These are phyloP conservation scores for Leptodactylus fuscus DNA, from an alignment of 2,113 vertebrate genomes.

Conservation along the genomic window DNA sequence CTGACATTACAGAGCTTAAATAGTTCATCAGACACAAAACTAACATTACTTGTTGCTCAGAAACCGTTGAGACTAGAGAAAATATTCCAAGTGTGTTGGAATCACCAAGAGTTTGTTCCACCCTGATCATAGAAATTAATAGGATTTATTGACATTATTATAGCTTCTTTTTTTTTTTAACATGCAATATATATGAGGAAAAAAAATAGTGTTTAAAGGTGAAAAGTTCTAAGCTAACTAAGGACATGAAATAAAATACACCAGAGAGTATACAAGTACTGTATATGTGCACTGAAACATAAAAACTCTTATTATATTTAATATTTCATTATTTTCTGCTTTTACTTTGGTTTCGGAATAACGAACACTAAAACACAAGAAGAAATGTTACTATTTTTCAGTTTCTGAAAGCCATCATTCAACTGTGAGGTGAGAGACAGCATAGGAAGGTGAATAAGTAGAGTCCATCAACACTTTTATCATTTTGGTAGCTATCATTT, in stretches of 20 bases:
- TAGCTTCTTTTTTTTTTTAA: too few species aligned
- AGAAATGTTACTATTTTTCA: not conserved
- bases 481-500: conserved; percentile 51
- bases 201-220: too few species aligned
- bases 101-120: too few species aligned
- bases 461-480: conserved; percentile 55
- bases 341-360: not conserved
- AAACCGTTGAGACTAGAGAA: too few species aligned
- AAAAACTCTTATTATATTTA: not conserved
- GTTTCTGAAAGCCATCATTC: conserved; percentile 3
- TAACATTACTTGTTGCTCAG: too few species aligned
- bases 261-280: not conserved
- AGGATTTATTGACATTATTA: too few species aligned
- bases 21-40: too few species aligned
- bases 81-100: too few species aligned
- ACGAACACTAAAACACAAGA: not conserved
- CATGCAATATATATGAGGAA: too few species aligned
- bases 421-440: conserved; percentile 13
- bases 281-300: not conserved
- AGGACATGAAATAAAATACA: not conserved
- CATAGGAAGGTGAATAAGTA: conserved; percentile 32
- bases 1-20: too few species aligned
- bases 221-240: too few species aligned
- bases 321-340: not conserved
- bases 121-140: too few species aligned